Evolutionary conservation across 2,113 vertebrate genomes (phyloP).

Genomic region (Ibidorhyncha struthersii): DNA sequence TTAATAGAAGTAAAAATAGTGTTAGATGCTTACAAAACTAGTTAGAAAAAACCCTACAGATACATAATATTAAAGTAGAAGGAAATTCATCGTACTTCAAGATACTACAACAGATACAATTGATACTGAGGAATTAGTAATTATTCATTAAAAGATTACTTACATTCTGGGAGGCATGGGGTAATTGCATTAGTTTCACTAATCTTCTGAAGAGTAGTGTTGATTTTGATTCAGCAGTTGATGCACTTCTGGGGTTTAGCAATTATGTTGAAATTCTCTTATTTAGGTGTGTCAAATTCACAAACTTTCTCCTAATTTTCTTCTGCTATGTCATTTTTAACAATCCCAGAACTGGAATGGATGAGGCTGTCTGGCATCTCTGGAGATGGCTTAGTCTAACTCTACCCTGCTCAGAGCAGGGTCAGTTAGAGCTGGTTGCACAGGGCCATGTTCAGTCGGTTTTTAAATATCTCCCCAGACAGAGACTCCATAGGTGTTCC

Average conservation of each 20-base stretch:
- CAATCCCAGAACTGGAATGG: not conserved
- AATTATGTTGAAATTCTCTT: not conserved
- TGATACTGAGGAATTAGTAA: not conserved
- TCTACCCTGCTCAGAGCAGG: not conserved
- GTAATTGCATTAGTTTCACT: not conserved
- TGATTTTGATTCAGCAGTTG: too few relatives aligned
- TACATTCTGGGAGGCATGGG: not conserved
- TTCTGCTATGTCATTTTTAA: not conserved
- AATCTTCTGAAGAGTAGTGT: too few relatives aligned
- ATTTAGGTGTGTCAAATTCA: not conserved
- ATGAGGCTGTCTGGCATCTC: not conserved
- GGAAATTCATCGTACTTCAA: not conserved
- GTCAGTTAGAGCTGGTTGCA: not conserved
- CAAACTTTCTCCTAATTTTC: not conserved
- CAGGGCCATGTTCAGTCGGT: accelerated
- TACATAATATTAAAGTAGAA: not conserved
- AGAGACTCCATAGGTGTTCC: not conserved
- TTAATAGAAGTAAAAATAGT: not conserved
- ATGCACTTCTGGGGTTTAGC: not conserved
- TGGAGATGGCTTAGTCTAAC: not conserved
- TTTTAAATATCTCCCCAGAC: not conserved
- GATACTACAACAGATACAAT: not conserved
- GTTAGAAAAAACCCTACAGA: not conserved
- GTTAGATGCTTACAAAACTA: not conserved
- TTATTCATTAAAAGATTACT: not conserved